Percentiles rank a stretch among this genome's conserved stretches.
Conservation (phyloP, 2,888 invertebrate species). For the Cerastis rubricosa region DNA sequence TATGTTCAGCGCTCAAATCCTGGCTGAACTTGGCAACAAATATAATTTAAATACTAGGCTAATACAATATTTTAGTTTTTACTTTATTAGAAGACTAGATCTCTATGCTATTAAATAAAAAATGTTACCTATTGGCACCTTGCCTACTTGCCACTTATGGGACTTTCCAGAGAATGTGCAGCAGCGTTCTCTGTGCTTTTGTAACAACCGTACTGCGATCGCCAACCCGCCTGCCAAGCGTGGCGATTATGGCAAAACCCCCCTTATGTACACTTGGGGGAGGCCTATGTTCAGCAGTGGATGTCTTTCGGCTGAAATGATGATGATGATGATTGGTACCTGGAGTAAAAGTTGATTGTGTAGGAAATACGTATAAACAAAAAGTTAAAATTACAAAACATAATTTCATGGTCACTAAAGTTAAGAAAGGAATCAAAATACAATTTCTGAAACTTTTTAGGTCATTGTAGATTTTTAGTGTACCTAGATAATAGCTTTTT, state of each 20-base stretch:
- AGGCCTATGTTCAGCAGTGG: too few relatives aligned
- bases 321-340: too few relatives aligned
- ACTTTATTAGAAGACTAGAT: not conserved
- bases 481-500: slow-evolving; percentile 2
- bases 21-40: not conserved
- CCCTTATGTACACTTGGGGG: too few relatives aligned
- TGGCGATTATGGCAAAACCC: too few relatives aligned
- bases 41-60: not conserved
- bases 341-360: not conserved
- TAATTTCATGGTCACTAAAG: too few relatives aligned
- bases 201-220: too few relatives aligned
- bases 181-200: too few relatives aligned
- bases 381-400: not conserved
- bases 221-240: too few relatives aligned
- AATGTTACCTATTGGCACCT: not conserved
- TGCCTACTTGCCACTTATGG: too few relatives aligned
- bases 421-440: not conserved
- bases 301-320: too few relatives aligned
- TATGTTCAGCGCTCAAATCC: not conserved
- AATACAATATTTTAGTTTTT: not conserved
- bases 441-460: not conserved
- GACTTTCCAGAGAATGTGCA: too few relatives aligned
- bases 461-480: not conserved
- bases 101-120: not conserved
- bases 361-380: not conserved